Evolutionary conservation across 2,888 invertebrate species (phyloP), one percentile per base, ranked within the genome.

Genomic region (Euclidia mi): DNA sequence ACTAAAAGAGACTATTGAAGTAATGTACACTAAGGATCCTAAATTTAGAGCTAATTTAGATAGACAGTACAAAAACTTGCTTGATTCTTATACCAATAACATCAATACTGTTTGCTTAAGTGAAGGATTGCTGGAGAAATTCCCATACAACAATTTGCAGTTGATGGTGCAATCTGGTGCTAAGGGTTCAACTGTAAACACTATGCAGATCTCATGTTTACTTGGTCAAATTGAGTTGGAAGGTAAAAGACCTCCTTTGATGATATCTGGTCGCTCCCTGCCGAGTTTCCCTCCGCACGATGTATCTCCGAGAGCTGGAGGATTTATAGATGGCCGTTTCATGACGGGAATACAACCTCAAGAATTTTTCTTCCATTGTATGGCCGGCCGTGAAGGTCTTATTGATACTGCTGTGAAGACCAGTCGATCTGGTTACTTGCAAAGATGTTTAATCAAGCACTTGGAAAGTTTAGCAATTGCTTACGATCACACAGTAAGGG

Each of bases 371-470:
- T 99, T 99, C 92, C 99, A 99, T 95, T 99, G 99, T 84, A 99
- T 99, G 99, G 99, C 99, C 49, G 99, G 99, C 50, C 96, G 99
- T 89, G 99, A 99, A 96, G 98, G 99, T 95, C 96, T 99, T 49
- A 98, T 99, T 78, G 99, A 99, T 96, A 99, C 99, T 2, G 99
- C 99, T 65, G 99, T 99, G 0, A 99, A 99, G 95, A 99, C 99
- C 0, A 99, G 99, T 92, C 96, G 99, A 61, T 99, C 99, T 75
- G 99, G 99, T 73, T 99, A 99, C 88, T 95, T 99, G 51, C 99
- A 99, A 90, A 95, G 99, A 65, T 99, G 99, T 91, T 95, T 99
- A 6, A 98, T 99, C 55, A 99, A 99, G 89, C 99, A 99, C 94
- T 94, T 99, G 63, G 99, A 99, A 94, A 99, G 99, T 3, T 89